These are phyloP conservation scores for Drosophila siamana DNA, from an alignment of 2,888 invertebrate genomes.

Conservation along the genomic window DNA sequence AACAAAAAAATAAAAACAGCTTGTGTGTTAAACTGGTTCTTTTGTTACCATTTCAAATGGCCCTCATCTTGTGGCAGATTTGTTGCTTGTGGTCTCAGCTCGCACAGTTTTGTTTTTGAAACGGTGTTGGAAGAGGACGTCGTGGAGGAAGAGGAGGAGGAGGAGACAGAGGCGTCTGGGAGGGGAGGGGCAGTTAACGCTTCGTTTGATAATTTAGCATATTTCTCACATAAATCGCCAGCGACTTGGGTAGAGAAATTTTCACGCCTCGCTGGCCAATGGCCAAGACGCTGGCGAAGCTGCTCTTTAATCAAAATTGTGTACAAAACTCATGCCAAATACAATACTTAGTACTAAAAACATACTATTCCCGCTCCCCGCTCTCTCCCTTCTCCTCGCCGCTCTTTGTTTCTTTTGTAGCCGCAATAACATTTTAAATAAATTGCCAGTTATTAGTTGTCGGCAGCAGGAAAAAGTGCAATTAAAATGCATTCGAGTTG, in stretches of 20 bases:
- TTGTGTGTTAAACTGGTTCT: constrained; percentile 40
- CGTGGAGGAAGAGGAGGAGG: not conserved
- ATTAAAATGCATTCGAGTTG: constrained; percentile 72
- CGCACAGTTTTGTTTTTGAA: constrained; percentile 39
- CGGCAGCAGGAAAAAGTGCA: constrained; percentile 74
- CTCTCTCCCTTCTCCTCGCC: no score
- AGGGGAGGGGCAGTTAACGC: constrained; percentile 38
- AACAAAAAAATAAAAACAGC: no score
- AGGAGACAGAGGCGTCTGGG: not conserved
- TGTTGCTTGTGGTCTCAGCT: constrained; percentile 44
- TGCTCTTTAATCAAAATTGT: constrained; percentile 61
- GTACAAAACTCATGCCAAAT: constrained; percentile 60
- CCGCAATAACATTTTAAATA: constrained; percentile 73
- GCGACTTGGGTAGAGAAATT: constrained; percentile 76
- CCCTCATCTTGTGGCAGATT: constrained; percentile 50
- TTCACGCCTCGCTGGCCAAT: constrained; percentile 70
- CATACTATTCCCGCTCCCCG: constrained; percentile 9
- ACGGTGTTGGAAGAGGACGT: not conserved
- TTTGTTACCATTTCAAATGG: constrained; percentile 39
- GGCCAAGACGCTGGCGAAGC: constrained; percentile 1
- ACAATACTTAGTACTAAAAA: constrained; percentile 49
- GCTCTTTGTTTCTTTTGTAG: not conserved
- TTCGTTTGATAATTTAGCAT: constrained; percentile 76
- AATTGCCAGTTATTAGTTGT: constrained; percentile 76
- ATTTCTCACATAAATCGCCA: constrained; percentile 78